Conservation (phyloP, 2,113 vertebrate genomes). For the Cepphus grylle region DNA sequence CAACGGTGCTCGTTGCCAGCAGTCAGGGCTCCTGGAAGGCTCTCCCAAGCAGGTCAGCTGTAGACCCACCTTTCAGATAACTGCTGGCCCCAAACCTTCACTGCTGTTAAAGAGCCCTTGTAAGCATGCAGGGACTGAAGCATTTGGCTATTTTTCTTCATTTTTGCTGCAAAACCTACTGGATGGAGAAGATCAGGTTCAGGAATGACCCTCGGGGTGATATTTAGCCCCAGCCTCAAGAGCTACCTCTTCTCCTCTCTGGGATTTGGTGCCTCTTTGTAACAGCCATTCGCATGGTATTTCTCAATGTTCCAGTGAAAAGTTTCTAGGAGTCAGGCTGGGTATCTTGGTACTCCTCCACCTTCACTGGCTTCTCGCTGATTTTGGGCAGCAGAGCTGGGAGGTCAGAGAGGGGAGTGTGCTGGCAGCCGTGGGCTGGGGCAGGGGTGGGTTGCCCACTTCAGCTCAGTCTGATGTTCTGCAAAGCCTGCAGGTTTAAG, state of each 20-base stretch:
- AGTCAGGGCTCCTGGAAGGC: neutral
- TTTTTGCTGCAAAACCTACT: neutral
- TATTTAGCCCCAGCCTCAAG: neutral
- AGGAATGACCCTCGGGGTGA: neutral
- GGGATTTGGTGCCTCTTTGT: neutral
- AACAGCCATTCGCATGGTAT: neutral
- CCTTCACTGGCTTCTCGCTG: neutral
- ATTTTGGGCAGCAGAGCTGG: neutral
- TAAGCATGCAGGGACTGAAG: neutral
- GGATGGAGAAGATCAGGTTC: neutral
- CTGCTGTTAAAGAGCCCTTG: neutral
- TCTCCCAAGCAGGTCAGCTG: neutral
- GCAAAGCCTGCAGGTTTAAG: neutral
- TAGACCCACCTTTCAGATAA: neutral
- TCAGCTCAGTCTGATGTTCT: neutral
- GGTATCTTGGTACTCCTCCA: neutral
- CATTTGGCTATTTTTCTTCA: neutral
- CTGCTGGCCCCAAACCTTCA: neutral
- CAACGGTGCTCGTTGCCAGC: accelerated
- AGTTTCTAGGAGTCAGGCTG: neutral
- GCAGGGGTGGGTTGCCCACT: neutral
- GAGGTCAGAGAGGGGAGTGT: neutral
- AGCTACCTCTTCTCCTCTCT: neutral
- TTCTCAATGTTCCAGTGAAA: neutral
- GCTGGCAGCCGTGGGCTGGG: neutral